Evolutionary conservation across 2,113 vertebrate species (phyloP).

Genomic region (Chlorodrepanis virens): DNA sequence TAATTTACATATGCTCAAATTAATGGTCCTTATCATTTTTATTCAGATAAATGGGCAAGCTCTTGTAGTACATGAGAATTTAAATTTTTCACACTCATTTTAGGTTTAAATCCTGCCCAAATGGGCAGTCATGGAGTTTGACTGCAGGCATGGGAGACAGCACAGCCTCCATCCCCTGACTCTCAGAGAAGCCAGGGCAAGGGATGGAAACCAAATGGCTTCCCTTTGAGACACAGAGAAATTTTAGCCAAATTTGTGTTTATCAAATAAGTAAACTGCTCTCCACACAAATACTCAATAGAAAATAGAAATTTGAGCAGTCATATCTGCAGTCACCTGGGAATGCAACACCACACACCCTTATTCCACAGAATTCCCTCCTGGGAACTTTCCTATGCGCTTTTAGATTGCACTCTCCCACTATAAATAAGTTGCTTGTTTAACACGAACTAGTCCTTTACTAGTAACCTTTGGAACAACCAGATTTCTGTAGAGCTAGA

Average conservation of each 20-base stretch:
- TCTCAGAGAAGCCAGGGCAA: background rate
- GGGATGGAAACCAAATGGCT: background rate
- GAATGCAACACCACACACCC: background rate
- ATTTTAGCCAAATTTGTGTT: background rate
- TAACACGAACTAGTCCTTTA: background rate
- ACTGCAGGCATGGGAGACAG: background rate
- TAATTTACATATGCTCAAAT: background rate
- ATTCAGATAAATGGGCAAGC: background rate
- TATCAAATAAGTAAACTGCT: background rate
- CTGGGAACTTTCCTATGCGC: background rate
- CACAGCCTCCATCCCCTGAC: background rate
- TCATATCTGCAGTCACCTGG: background rate
- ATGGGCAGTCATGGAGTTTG: background rate
- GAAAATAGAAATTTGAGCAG: background rate
- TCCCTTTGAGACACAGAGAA: background rate
- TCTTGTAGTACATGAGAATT: background rate
- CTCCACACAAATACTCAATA: background rate
- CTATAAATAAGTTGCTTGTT: background rate
- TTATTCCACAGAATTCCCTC: background rate
- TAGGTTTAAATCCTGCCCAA: background rate
- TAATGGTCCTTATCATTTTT: conserved; percentile 26
- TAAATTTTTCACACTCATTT: background rate
- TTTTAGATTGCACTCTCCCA: background rate
- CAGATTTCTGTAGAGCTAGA: background rate
- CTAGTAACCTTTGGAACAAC: background rate